Conservation (phyloP, 2,113 vertebrate species). For the Meles meles region DNA sequence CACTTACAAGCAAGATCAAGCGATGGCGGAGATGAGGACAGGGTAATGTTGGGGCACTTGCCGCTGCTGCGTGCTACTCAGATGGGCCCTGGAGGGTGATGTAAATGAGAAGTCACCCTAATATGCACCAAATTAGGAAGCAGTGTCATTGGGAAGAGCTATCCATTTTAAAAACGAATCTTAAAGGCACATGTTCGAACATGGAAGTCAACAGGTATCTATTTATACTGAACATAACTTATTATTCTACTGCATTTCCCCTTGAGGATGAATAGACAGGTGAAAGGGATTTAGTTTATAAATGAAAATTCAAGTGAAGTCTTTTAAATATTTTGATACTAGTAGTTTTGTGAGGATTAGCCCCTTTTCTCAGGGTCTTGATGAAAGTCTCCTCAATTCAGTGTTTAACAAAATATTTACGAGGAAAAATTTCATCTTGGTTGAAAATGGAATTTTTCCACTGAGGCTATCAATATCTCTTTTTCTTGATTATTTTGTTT, state of each 20-base stretch:
- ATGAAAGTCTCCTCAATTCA: background rate
- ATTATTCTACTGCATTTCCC: background rate
- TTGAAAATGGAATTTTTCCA: background rate
- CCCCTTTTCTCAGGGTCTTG: background rate
- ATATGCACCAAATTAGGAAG: background rate
- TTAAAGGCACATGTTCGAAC: background rate
- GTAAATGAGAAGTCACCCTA: background rate
- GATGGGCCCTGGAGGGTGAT: background rate
- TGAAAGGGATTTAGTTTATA: background rate
- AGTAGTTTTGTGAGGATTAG: background rate
- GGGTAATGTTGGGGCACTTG: background rate
- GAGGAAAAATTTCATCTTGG: background rate
- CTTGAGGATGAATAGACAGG: background rate
- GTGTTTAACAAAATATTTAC: background rate
- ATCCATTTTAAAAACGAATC: background rate
- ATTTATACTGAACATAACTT: background rate
- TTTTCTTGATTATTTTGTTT: background rate
- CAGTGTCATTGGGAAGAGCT: background rate
- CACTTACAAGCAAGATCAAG: background rate
- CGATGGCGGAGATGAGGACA: background rate
- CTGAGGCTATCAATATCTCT: background rate
- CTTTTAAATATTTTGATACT: background rate
- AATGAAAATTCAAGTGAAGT: background rate
- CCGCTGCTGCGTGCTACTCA: background rate
- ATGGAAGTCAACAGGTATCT: background rate